These are phyloP conservation scores for Ichneumon xanthorius DNA, from an alignment of 2,888 invertebrate species.

Conservation along the genomic window DNA sequence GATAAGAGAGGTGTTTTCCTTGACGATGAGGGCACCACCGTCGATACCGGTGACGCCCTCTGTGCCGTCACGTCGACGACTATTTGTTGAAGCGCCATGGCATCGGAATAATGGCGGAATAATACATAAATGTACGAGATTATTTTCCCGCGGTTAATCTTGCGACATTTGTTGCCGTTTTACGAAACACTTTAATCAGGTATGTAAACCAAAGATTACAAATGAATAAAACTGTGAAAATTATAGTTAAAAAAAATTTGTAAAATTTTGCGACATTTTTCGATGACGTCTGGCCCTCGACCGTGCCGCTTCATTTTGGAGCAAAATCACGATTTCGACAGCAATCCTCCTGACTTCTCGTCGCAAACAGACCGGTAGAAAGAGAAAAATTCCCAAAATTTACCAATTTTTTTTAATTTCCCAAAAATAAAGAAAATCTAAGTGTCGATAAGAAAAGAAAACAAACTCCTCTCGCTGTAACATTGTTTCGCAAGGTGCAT, in stretches of 20 bases:
- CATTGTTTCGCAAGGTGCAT: background rate
- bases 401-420: background rate
- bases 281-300: background rate
- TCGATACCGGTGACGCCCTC: constrained; percentile 12
- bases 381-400: background rate
- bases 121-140: constrained; percentile 53
- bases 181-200: constrained; percentile 40
- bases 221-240: background rate
- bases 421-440: background rate
- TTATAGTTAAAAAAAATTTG: background rate
- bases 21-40: background rate
- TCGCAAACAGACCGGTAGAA: background rate
- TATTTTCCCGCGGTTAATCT: constrained; percentile 67
- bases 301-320: background rate
- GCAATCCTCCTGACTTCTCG: background rate
- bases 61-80: constrained; percentile 1
- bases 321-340: background rate
- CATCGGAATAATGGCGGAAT: constrained; percentile 63
- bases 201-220: background rate
- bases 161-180: constrained; percentile 6
- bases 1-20: background rate
- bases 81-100: constrained; percentile 51
- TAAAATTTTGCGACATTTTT: background rate
- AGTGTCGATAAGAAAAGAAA: background rate
- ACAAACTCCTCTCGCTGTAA: background rate